Evolutionary conservation across 37 sponge, comb jelly and placozoan genomes (phyloP).

Genomic region (Chondrosia reniformis): DNA sequence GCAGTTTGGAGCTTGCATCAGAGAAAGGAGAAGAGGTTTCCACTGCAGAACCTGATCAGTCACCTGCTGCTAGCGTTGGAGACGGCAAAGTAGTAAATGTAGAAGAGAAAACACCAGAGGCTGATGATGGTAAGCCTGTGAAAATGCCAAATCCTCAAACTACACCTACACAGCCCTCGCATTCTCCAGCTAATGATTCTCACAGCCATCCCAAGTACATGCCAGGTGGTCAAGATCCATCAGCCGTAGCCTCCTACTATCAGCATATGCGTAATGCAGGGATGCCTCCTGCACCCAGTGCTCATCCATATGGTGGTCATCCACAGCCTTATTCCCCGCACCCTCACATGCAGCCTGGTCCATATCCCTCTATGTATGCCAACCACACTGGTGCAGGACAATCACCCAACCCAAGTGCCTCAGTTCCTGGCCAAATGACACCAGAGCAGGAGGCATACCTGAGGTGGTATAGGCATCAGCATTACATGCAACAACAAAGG

Average conservation of each 20-base stretch:
- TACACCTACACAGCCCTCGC: background rate
- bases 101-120: background rate
- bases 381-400: background rate
- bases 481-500: background rate
- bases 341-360: background rate
- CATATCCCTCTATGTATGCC: too few species aligned
- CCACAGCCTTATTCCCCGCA: background rate
- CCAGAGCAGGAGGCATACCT: constrained; percentile 26
- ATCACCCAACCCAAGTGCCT: background rate
- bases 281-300: background rate
- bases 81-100: too few species aligned
- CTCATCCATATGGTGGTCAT: background rate
- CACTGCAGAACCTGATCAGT: background rate
- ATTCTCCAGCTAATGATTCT: background rate
- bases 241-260: background rate
- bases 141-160: background rate
- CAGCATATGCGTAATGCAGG: constrained; percentile 17
- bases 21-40: constrained; percentile 8
- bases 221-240: background rate
- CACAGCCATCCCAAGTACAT: background rate
- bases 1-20: background rate
- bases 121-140: too few species aligned
- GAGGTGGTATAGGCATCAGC: background rate
- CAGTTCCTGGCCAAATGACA: background rate
- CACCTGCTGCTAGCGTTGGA: background rate